A percentile compares a stretch with the other conserved stretches of the same genome.
These are phyloP conservation scores for Plebejus anna DNA, from an alignment of 2,888 invertebrate species.

Conservation along the genomic window DNA sequence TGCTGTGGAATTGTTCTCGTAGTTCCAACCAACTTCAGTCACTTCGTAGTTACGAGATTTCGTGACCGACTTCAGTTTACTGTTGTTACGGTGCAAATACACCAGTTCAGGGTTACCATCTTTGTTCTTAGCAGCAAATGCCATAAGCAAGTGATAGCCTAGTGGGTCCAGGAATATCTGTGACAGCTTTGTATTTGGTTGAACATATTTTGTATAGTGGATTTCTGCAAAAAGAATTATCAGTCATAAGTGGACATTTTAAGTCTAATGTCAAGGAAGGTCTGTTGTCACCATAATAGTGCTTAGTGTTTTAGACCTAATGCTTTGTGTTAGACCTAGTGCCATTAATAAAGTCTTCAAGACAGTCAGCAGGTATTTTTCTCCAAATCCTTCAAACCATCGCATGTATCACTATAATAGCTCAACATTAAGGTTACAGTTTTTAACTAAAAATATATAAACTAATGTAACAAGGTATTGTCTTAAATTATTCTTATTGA, in stretches of 20 bases:
- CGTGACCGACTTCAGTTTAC: constrained; percentile 83
- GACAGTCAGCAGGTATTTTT: too few relatives aligned
- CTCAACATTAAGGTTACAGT: too few relatives aligned
- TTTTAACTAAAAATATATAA: too few relatives aligned
- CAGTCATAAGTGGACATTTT: not conserved
- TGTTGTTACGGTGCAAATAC: constrained; percentile 88
- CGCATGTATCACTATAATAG: too few relatives aligned
- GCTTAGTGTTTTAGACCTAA: too few relatives aligned
- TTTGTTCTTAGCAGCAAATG: constrained; percentile 82
- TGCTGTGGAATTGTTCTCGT: constrained; percentile 82
- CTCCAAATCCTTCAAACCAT: too few relatives aligned
- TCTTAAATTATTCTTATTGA: too few relatives aligned
- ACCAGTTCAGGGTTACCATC: constrained; percentile 85
- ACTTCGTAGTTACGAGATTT: constrained; percentile 89
- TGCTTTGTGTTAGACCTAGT: too few relatives aligned
- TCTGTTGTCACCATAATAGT: too few relatives aligned
- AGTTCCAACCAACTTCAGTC: constrained; percentile 95
- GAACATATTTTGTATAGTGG: constrained; percentile 82
- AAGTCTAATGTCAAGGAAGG: too few relatives aligned
- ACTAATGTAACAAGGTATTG: too few relatives aligned
- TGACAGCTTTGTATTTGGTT: constrained; percentile 80
- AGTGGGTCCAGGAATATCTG: constrained; percentile 91
- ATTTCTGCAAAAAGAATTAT: constrained; percentile 78
- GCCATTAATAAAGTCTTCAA: too few relatives aligned
- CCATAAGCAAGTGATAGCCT: constrained; percentile 90